Evolutionary conservation across 1,140 invertebrate genomes (phyloP).

Genomic region (Coboldia fuscipes): DNA sequence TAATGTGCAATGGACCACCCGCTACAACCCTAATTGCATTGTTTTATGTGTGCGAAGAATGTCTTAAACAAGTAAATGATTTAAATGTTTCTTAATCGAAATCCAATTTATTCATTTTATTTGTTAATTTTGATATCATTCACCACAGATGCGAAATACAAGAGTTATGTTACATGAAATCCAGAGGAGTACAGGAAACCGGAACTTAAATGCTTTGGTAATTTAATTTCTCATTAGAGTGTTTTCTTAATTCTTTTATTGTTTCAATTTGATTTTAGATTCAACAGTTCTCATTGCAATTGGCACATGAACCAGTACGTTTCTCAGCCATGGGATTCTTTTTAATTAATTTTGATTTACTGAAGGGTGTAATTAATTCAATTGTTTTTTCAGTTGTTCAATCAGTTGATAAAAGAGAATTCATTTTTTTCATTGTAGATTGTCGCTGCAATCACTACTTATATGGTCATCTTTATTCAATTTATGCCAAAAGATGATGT

Average conservation of each 20-base stretch:
- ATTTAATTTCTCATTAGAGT: not conserved
- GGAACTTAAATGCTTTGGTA: not conserved
- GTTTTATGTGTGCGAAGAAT: not conserved
- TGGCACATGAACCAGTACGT: slow-evolving; percentile 1
- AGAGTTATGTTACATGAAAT: slow-evolving; percentile 2
- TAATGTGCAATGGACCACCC: too few relatives aligned
- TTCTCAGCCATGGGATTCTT: slow-evolving; percentile 2
- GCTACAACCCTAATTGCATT: too few relatives aligned
- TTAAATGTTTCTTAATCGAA: not conserved
- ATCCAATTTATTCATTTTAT: not conserved
- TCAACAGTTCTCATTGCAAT: slow-evolving; percentile 4
- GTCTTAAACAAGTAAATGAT: not conserved
- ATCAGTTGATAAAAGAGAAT: not conserved
- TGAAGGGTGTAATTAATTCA: not conserved
- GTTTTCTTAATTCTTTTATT: not conserved
- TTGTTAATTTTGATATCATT: not conserved
- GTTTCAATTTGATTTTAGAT: not conserved
- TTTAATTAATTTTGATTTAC: slow-evolving; percentile 2
- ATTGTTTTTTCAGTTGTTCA: too few relatives aligned
- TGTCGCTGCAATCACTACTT: slow-evolving; percentile 3
- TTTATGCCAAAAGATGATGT: slow-evolving; percentile 4
- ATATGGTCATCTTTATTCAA: slow-evolving; percentile 5
- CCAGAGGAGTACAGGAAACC: not conserved
- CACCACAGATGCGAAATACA: not conserved
- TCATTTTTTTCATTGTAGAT: slow-evolving; percentile 1